Percentiles rank a stretch among this genome's conserved stretches.
These are phyloP conservation scores for Archips crataeganus DNA, from an alignment of 2,888 invertebrate species.

Conservation along the genomic window DNA sequence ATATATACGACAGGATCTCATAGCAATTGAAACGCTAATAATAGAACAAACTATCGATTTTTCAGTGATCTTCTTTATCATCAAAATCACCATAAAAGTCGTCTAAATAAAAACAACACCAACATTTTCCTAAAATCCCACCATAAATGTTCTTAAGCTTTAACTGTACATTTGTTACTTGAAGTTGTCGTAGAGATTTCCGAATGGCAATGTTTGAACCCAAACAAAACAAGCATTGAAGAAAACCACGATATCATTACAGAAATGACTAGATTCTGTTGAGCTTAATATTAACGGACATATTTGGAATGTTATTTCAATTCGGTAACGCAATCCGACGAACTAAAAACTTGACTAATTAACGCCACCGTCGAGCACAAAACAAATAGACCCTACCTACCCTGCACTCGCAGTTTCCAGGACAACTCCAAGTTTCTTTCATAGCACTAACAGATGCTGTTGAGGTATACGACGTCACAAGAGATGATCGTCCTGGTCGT, in stretches of 20 bases:
- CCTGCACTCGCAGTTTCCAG: constrained; percentile 45
- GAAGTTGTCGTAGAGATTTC: constrained; percentile 42
- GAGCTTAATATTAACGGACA: constrained; percentile 15
- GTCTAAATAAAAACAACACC: constrained; percentile 24
- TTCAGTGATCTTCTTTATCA: not conserved
- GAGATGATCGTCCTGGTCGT: constrained; percentile 77
- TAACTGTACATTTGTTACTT: constrained; percentile 42
- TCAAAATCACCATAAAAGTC: constrained; percentile 4
- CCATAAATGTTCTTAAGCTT: constrained; percentile 33
- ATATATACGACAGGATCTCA: too few species aligned
- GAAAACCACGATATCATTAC: not conserved
- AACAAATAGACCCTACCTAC: constrained; percentile 31
- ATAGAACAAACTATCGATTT: too few species aligned
- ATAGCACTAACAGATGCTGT: constrained; percentile 81
- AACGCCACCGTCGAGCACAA: not conserved
- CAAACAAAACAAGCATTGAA: not conserved
- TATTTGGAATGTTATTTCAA: not conserved
- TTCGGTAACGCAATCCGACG: not conserved
- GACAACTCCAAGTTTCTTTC: constrained; percentile 67
- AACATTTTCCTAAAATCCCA: constrained; percentile 32
- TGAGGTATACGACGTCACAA: constrained; percentile 83
- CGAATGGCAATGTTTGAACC: constrained; percentile 20
- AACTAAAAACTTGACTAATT: not conserved
- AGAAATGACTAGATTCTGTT: constrained; percentile 2
- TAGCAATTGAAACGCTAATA: too few species aligned